These are phyloP conservation scores for Alsophila aescularia DNA, from an alignment of 2,888 invertebrate species.

Conservation along the genomic window DNA sequence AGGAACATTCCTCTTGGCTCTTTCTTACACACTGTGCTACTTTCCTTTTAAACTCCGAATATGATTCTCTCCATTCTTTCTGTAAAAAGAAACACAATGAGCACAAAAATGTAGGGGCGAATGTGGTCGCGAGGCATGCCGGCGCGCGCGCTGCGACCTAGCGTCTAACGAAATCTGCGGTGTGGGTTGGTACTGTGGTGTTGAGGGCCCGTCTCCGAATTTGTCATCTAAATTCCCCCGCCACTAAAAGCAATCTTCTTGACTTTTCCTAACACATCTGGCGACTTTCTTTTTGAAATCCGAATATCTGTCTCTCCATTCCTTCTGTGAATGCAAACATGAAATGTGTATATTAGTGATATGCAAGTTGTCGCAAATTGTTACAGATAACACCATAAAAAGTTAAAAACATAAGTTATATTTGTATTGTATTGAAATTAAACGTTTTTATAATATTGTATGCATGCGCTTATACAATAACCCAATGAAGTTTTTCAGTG, in stretches of 20 bases:
- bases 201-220: constrained; percentile 74
- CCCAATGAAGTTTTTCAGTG: too few species aligned
- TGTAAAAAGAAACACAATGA: constrained; percentile 86
- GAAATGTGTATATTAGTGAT: constrained; percentile 46
- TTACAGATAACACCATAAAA: neutral
- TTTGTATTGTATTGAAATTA: too few species aligned
- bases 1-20: constrained; percentile 99
- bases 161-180: constrained; percentile 46
- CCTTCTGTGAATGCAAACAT: constrained; percentile 91
- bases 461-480: too few species aligned
- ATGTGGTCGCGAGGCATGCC: constrained; percentile 52
- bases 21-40: constrained; percentile 99
- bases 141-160: constrained; percentile 57
- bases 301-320: constrained; percentile 98
- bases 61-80: constrained; percentile 99
- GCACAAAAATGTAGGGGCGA: constrained; percentile 73
- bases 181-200: constrained; percentile 55
- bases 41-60: constrained; percentile 98
- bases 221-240: constrained; percentile 63
- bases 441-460: too few species aligned
- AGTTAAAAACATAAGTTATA: too few species aligned
- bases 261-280: constrained; percentile 98
- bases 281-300: constrained; percentile 99
- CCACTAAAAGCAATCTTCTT: constrained; percentile 96
- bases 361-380: neutral